A percentile compares a stretch with the other conserved stretches of the same genome.
Evolutionary conservation across 2,888 invertebrate genomes (phyloP).

Genomic region (Imbricaverruca yamaguchii): DNA sequence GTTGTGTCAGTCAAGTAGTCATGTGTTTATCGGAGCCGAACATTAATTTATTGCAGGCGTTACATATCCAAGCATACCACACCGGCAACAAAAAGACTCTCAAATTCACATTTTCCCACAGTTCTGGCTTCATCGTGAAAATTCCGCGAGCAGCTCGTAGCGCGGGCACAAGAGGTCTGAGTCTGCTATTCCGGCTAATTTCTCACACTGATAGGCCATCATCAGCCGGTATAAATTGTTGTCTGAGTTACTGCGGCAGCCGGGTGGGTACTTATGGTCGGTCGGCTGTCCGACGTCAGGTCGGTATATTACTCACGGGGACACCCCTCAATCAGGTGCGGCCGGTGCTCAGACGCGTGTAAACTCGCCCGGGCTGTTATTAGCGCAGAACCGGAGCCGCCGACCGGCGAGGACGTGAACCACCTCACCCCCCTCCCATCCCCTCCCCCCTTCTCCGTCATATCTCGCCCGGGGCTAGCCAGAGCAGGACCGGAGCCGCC

Average conservation of each 20-base stretch:
- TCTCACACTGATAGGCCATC: conserved; percentile 1
- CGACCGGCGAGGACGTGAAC: too few relatives aligned
- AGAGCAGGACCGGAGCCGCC: too few relatives aligned
- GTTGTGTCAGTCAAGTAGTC: too few relatives aligned
- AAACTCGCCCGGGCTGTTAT: background rate
- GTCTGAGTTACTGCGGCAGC: background rate
- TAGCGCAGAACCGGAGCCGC: background rate
- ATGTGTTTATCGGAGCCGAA: too few relatives aligned
- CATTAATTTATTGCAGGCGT: too few relatives aligned
- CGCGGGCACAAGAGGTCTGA: background rate
- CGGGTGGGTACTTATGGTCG: background rate
- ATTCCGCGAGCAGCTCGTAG: background rate
- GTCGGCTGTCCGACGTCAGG: background rate
- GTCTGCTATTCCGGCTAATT: background rate
- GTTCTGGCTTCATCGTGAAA: background rate
- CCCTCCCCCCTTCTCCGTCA: too few relatives aligned
- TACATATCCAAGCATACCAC: too few relatives aligned
- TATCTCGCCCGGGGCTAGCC: too few relatives aligned
- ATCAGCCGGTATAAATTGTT: conserved; percentile 10
- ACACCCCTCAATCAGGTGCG: background rate
- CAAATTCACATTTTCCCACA: background rate
- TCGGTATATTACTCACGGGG: background rate
- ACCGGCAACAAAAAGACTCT: too few relatives aligned
- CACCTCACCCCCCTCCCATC: too few relatives aligned
- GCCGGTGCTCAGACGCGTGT: background rate